Percentiles rank a stretch among this genome's conserved stretches.
Conservation (phyloP, 2,113 vertebrate genomes). For the Cheilinus undulatus region DNA sequence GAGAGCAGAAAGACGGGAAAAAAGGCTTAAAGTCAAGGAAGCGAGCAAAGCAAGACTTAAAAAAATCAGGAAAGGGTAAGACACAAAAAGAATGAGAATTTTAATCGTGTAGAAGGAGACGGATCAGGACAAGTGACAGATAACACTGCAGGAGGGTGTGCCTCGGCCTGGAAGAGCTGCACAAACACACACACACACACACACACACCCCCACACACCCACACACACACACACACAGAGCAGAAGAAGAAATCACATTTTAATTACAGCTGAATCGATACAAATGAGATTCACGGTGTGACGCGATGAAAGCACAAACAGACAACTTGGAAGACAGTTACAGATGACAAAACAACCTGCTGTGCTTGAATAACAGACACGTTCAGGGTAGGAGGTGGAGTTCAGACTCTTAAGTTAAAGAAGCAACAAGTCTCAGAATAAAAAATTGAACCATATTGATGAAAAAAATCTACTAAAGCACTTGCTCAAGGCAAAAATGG, state of each 20-base stretch:
- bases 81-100: constrained; percentile 45
- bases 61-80: constrained; percentile 38
- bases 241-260: constrained; percentile 51
- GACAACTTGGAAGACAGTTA: constrained; percentile 4
- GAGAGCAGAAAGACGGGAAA: constrained; percentile 13
- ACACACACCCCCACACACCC: constrained; percentile 2
- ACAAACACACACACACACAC: constrained; percentile 8
- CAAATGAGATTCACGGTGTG: constrained; percentile 13
- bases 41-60: constrained; percentile 48
- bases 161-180: constrained; percentile 7
- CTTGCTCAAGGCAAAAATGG: too few species aligned
- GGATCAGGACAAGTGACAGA: constrained; percentile 42
- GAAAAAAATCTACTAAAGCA: too few species aligned
- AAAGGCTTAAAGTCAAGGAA: constrained; percentile 39
- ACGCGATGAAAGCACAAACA: constrained; percentile 15
- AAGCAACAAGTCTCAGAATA: not conserved
- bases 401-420: not conserved
- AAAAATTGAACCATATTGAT: not conserved
- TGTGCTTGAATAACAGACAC: not conserved
- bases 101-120: constrained; percentile 23
- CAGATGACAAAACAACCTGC: constrained; percentile 6
- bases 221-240: constrained; percentile 7
- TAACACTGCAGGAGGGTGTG: constrained; percentile 29
- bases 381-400: not conserved
- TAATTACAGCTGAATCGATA: constrained; percentile 61